Evolutionary conservation across 1,140 invertebrate species (phyloP), one percentile per base, ranked within the genome.

Genomic region (Ptiloglossa arizonensis): DNA sequence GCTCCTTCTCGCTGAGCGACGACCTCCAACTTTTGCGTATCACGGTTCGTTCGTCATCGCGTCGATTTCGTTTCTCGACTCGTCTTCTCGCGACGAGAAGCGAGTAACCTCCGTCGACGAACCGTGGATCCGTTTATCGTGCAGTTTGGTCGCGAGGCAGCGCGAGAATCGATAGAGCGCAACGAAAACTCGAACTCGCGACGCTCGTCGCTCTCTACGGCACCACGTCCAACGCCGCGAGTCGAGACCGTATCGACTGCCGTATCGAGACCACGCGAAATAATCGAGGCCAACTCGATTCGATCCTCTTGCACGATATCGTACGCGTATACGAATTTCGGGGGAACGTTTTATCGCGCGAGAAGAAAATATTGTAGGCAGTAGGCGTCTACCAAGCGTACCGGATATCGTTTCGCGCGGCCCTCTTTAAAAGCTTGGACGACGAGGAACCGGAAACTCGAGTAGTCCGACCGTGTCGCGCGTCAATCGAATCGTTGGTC

Each of bases 401-500:
- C 11, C 8, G 1, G 41, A 41, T 41, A 41, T 41, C 41, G 41
- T 2, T 41, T 41, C 41, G 41, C 41, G 11, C 52, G 24, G 54
- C 15, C 87, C 79, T 86, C 87, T 84, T 87, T 87, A 88, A 89
- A 87, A 89, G 88, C 84, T 70, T 83, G 79, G 80, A 79, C 85
- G 60, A 88, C 81, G 80, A 79, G 82, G 89, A 88, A 88, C 84
- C 86, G 82, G 87, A 87, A 87, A 86, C 87, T 89, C 87, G 70
- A 82, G 83, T 85, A 85, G 88, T 86, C 86, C 81, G 84, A 87
- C 80, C 73, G 73, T 87, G 87, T 87, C 83, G 85, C 85, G 88
- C 81, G 89, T 85, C 88, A 90, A 90, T 90, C 89, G 86, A 90
- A 90, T 90, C 85, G 87, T 86, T 80, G 87, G 76, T 81, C 69